Conservation (phyloP, 2,797 vertebrate genomes). For the Stomatorhinus walkeri region DNA sequence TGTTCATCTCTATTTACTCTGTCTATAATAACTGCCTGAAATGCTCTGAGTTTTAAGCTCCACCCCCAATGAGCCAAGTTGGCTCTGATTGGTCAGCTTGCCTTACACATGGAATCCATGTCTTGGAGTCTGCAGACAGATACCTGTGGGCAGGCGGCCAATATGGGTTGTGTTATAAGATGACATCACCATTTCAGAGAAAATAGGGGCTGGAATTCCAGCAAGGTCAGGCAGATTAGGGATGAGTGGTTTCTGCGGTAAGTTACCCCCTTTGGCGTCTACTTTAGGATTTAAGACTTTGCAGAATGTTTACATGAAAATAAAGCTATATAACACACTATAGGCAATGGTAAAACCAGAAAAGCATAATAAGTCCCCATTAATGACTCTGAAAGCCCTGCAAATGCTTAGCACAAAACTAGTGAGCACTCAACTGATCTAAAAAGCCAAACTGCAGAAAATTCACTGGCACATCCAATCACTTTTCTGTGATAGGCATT, state of each 20-base stretch:
- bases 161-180: not conserved
- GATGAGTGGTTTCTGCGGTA: not conserved
- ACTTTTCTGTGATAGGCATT: not conserved
- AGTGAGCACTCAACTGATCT: not conserved
- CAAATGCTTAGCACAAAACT: not conserved
- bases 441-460: not conserved
- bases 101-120: not conserved
- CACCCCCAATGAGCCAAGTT: not conserved
- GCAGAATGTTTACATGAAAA: not conserved
- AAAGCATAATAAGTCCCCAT: not conserved
- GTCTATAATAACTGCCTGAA: not conserved
- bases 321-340: not conserved
- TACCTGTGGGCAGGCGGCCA: not conserved
- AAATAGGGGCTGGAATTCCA: not conserved
- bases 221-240: not conserved
- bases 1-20: not conserved
- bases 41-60: not conserved
- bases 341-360: not conserved
- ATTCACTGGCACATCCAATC: not conserved
- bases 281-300: not conserved
- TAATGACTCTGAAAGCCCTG: not conserved
- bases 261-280: not conserved
- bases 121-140: not conserved
- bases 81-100: not conserved
- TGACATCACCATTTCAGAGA: not conserved